A percentile compares a stretch with the other conserved stretches of the same genome.
Evolutionary conservation across 2,888 invertebrate species (phyloP).

Genomic region (Glomeris marginata): DNA sequence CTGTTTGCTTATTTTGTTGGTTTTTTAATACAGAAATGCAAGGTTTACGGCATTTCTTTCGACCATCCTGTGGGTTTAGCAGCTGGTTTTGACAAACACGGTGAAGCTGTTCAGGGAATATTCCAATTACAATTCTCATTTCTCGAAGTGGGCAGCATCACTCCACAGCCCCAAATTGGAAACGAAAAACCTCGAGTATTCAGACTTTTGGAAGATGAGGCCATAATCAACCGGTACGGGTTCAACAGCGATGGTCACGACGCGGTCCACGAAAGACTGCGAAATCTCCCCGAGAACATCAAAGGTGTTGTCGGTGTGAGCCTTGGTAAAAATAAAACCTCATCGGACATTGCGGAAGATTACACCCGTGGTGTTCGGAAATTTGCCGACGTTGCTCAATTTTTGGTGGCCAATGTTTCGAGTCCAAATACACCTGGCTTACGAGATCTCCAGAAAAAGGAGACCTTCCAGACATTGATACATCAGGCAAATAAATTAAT

Average conservation of each 20-base stretch:
- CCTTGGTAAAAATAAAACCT: slow-evolving; percentile 86
- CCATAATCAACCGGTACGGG: slow-evolving; percentile 87
- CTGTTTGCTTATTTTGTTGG: neutral
- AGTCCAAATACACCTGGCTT: slow-evolving; percentile 94
- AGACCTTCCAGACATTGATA: slow-evolving; percentile 54
- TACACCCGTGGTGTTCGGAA: slow-evolving; percentile 69
- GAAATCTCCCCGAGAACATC: slow-evolving; percentile 35
- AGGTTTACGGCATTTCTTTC: slow-evolving; percentile 53
- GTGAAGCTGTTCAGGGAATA: slow-evolving; percentile 70
- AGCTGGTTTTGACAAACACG: slow-evolving; percentile 97
- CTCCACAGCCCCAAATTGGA: slow-evolving; percentile 82
- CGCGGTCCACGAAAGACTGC: slow-evolving; percentile 51
- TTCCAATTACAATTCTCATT: slow-evolving; percentile 80
- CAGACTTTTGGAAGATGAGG: slow-evolving; percentile 63
- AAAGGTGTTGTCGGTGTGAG: slow-evolving; percentile 73
- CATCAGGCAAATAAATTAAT: too few relatives aligned
- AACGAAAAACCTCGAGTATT: slow-evolving; percentile 90
- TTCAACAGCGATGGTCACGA: slow-evolving; percentile 93
- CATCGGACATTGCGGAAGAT: slow-evolving; percentile 56
- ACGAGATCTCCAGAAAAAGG: slow-evolving; percentile 61
- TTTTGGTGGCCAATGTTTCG: slow-evolving; percentile 91
- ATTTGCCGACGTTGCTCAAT: slow-evolving; percentile 76
- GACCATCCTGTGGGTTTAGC: slow-evolving; percentile 92
- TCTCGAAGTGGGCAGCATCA: slow-evolving; percentile 91
- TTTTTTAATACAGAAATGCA: slow-evolving; percentile 43